phyloP scores from a whole-genome alignment of 2,797 vertebrate species.

The Petrocephalus sullivani region DNA sequence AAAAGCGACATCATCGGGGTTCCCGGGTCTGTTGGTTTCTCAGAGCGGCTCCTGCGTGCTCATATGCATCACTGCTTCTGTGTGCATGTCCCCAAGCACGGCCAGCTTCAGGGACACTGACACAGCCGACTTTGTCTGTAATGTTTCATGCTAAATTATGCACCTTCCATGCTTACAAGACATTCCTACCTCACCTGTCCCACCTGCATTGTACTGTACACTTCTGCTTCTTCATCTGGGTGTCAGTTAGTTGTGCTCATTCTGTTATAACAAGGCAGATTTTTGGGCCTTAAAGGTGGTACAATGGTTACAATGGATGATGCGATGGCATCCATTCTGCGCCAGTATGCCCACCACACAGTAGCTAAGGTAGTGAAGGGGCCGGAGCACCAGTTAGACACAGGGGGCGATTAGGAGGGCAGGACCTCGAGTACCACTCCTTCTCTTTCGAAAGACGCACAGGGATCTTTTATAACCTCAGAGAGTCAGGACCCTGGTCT shows the following conservation, averaged over 20 bases:
- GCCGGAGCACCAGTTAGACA: background rate
- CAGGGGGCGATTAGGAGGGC: background rate
- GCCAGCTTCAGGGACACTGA: background rate
- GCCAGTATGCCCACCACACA: background rate
- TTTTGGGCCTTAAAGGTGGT: too few relatives aligned
- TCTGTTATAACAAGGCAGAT: background rate
- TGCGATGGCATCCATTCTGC: background rate
- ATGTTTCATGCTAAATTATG: background rate
- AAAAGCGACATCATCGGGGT: background rate
- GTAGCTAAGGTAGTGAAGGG: background rate
- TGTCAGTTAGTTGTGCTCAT: background rate
- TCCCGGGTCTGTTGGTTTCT: background rate
- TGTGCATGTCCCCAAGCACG: background rate
- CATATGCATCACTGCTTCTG: background rate
- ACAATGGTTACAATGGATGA: background rate
- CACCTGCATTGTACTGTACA: background rate
- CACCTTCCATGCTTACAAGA: background rate
- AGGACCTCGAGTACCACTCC: background rate
- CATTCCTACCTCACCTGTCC: background rate
- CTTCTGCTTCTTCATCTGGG: background rate
- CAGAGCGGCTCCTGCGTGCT: background rate
- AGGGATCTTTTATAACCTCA: background rate
- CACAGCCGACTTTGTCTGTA: background rate
- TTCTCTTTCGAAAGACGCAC: background rate
- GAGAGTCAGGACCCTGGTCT: background rate